These are phyloP conservation scores for Pherbina coryleti DNA, from an alignment of 2,888 invertebrate species.

Conservation along the genomic window DNA sequence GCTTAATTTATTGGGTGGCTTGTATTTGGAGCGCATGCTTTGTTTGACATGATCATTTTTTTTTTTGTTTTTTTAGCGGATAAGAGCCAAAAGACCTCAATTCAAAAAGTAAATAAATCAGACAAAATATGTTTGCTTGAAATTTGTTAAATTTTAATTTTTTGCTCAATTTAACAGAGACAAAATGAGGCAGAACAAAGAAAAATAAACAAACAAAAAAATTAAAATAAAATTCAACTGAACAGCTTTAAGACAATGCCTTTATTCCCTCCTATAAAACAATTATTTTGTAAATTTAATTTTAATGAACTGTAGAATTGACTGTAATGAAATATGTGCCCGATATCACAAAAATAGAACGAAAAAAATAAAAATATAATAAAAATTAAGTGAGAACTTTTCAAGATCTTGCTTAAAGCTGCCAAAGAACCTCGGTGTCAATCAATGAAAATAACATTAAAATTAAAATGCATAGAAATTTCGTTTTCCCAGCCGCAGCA, in stretches of 20 bases:
- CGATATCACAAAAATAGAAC: not conserved
- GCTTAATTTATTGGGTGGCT: conserved; percentile 63
- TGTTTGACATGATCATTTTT: conserved; percentile 4
- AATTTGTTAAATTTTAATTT: conserved; percentile 56
- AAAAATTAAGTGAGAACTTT: no score
- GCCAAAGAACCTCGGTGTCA: no score
- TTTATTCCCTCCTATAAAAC: conserved; percentile 45
- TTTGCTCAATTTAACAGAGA: conserved; percentile 62
- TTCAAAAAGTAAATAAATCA: conserved; percentile 19
- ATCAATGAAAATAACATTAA: no score
- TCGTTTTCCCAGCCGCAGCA: no score
- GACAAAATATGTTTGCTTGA: not conserved
- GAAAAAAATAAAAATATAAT: no score
- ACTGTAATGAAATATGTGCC: not conserved
- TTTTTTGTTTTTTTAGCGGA: not conserved
- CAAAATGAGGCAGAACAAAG: conserved; percentile 53
- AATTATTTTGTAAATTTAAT: conserved; percentile 12
- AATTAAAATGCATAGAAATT: no score
- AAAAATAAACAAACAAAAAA: conserved; percentile 31
- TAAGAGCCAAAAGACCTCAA: not conserved
- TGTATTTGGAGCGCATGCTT: conserved; percentile 41
- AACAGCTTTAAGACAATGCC: conserved; percentile 40
- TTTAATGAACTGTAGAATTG: conserved; percentile 17
- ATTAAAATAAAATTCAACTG: conserved; percentile 25
- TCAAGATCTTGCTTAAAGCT: no score